Evolutionary conservation across 2,113 vertebrate genomes (phyloP).

Genomic region (Camarhynchus parvulus): DNA sequence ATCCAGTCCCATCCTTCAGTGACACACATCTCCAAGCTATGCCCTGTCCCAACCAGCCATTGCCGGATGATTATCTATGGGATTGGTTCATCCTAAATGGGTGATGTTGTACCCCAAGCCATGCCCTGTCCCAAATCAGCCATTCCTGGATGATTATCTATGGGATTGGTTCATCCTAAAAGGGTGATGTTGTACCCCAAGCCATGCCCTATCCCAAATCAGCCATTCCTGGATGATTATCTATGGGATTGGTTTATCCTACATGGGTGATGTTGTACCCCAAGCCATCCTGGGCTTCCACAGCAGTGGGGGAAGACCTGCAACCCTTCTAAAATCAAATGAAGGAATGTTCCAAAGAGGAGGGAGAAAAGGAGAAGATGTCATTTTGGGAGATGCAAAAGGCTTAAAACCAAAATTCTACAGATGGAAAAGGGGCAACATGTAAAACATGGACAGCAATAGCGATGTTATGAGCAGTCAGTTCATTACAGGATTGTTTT

Average conservation of each 20-base stretch:
- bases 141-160: too few species aligned
- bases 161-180: too few species aligned
- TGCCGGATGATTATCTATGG: neutral
- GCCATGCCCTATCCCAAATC: too few species aligned
- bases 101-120: neutral
- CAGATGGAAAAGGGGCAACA: neutral
- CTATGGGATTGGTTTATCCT: neutral
- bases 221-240: too few species aligned
- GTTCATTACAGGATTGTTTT: neutral
- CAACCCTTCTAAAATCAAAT: neutral
- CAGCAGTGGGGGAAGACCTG: neutral
- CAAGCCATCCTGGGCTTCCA: neutral
- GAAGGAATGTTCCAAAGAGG: neutral
- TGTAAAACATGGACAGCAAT: rapidly evolving
- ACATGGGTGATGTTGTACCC: rapidly evolving
- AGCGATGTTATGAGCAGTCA: rapidly evolving
- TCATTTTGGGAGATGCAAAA: neutral
- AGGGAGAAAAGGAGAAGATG: neutral
- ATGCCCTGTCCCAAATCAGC: neutral
- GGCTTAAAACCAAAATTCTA: neutral
- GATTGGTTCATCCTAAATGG: neutral
- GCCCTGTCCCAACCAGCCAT: neutral
- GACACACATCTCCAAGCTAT: neutral
- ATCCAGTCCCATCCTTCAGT: neutral
- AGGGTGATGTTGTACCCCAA: too few species aligned